A percentile compares a stretch with the other conserved stretches of the same genome.
Conservation (phyloP, 2,888 invertebrate species). For the Microdon myrmicae region DNA sequence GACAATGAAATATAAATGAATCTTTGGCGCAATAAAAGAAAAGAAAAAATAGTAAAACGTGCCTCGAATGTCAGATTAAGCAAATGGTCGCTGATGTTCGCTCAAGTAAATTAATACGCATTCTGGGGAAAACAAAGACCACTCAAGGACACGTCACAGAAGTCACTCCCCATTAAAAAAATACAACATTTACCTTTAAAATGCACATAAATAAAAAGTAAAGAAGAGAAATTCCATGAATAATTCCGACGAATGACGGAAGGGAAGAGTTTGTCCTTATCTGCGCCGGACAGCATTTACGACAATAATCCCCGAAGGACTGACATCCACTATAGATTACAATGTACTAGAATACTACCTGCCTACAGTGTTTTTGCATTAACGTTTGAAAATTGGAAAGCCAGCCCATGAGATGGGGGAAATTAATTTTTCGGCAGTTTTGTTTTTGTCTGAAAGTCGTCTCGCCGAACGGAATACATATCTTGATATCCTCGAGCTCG, state of each 20-base stretch:
- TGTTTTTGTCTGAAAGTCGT: neutral
- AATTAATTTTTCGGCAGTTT: slow-evolving; percentile 40
- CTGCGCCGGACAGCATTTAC: slow-evolving; percentile 34
- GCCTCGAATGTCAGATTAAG: slow-evolving; percentile 28
- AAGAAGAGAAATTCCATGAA: slow-evolving; percentile 12
- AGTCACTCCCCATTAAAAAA: slow-evolving; percentile 35
- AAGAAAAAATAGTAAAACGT: slow-evolving; percentile 40
- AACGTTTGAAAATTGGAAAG: slow-evolving; percentile 21
- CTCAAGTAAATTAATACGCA: slow-evolving; percentile 14
- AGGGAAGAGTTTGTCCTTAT: no score
- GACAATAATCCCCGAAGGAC: slow-evolving; percentile 30
- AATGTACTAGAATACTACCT: slow-evolving; percentile 36
- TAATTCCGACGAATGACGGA: no score
- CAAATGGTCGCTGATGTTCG: neutral
- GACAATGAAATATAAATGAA: slow-evolving; percentile 32
- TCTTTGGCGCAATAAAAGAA: slow-evolving; percentile 29
- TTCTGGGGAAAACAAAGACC: neutral
- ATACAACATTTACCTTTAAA: slow-evolving; percentile 45
- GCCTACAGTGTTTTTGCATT: slow-evolving; percentile 16
- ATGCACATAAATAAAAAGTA: slow-evolving; percentile 24
- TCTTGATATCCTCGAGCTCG: neutral
- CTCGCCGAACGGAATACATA: slow-evolving; percentile 5
- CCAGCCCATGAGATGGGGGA: slow-evolving; percentile 36
- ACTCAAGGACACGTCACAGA: no score
- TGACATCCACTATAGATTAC: no score